These are phyloP conservation scores for Macrosiphum euphorbiae DNA, from an alignment of 2,888 invertebrate species.

Conservation along the genomic window DNA sequence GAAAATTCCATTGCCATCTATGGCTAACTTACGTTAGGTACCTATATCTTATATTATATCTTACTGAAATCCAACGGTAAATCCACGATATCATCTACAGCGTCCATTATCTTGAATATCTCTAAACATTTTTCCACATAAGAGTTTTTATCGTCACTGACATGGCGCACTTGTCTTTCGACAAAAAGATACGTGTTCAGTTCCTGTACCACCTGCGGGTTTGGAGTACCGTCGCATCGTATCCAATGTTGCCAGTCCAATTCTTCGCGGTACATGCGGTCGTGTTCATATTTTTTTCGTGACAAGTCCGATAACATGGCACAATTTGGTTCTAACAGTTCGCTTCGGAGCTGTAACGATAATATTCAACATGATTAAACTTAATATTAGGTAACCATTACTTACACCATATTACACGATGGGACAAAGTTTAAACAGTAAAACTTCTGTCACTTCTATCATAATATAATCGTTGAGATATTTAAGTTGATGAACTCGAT, in stretches of 20 bases:
- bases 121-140: conserved; percentile 72
- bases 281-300: conserved; percentile 66
- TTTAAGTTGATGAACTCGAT: no score
- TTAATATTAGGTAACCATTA: not conserved
- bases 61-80: conserved; percentile 67
- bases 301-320: conserved; percentile 39
- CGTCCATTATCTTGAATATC: conserved; percentile 69
- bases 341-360: conserved; percentile 22
- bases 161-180: conserved; percentile 72
- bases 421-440: not conserved
- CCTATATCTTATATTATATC: not conserved
- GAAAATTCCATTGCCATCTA: not conserved
- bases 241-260: conserved; percentile 75
- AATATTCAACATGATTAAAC: not conserved
- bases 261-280: conserved; percentile 65
- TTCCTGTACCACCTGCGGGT: conserved; percentile 74
- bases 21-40: not conserved
- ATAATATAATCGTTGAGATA: not conserved
- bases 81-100: conserved; percentile 67
- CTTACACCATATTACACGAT: no score
- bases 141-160: conserved; percentile 71
- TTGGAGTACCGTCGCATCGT: conserved; percentile 76
- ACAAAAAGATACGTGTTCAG: conserved; percentile 75
- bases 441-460: not conserved
- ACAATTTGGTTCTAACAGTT: conserved; percentile 26